phyloP scores from a whole-genome alignment of 2,888 invertebrate genomes.

The Andrena trimmerana region DNA sequence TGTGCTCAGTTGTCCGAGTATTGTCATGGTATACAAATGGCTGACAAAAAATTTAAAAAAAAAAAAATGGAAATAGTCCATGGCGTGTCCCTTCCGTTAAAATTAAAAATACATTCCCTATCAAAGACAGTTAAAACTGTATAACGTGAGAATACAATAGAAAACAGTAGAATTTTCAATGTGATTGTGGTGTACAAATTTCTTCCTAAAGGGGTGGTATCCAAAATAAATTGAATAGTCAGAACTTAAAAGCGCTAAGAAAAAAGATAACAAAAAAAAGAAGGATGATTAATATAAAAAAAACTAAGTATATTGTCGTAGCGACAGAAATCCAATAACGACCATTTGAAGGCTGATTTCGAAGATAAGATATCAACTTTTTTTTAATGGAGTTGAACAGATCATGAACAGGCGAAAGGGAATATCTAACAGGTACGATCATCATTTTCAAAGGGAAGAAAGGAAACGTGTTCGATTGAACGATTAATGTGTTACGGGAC shows the following conservation, averaged over 20 bases:
- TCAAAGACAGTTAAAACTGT: not conserved
- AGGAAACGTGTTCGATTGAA: not conserved
- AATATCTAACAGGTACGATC: not conserved
- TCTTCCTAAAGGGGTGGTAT: too few species aligned
- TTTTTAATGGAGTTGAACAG: not conserved
- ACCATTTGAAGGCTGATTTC: not conserved
- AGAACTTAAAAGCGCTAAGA: not conserved
- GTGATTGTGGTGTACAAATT: too few species aligned
- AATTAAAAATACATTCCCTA: not conserved
- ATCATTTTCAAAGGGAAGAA: not conserved
- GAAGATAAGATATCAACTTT: not conserved
- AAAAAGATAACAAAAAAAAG: not conserved
- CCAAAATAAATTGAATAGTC: too few species aligned
- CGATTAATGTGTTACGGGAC: constrained; percentile 22
- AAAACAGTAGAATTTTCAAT: not conserved
- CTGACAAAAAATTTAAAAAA: not conserved
- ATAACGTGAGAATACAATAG: not conserved
- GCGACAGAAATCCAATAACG: not conserved
- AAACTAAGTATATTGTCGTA: not conserved
- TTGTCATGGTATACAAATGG: not conserved
- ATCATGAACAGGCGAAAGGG: not conserved
- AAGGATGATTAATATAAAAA: not conserved
- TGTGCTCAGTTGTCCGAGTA: not conserved
- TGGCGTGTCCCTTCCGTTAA: not conserved
- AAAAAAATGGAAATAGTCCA: not conserved